Base-by-base conservation (phyloP, 2,888 invertebrate species). In the Leptinotarsa haldemani region DNA sequence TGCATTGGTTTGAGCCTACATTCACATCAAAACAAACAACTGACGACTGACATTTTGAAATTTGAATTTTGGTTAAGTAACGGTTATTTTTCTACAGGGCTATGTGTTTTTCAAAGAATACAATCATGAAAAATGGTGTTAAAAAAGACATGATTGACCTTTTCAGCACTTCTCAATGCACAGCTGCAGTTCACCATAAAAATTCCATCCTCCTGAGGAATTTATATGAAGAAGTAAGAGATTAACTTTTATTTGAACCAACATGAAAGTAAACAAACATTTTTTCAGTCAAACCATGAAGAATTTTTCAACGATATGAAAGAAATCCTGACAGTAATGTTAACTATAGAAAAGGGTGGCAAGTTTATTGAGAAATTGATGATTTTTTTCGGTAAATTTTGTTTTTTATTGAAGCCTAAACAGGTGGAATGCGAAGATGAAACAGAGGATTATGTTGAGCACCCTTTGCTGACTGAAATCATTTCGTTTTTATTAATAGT, bases 171-270 rank as follows among this genome's bases (percentile, higher is more conserved):
- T 92, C 91, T 18, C 93, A 94, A 83, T 89, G 88, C 74, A 91
- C 90, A 79, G 90, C 91, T 78, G 91, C 92, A 4, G 90, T 90
- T 78, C 93, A 94, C 84, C 91, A 91, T 77, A 91, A 90, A 82
- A 91, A 91, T 79, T 87, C 90, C 0, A 91, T 92, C 78, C 91
- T 91, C 83, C 87, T 93, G 86, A 89, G 88, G 56, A 91, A 91
- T 83, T 83, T 91, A 12, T 93, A 92, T 82, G 88, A 89, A 78
- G 90, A 90, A 88, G 94, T 93, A 87, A 85, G 84, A 81, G 68
- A 20, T 13, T 4, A 22, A 15, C 3, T 22, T 18, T 18, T 56
- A 20, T 22, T 56, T 56, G 20, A 22, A 3, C 20, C 4, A 30
- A 16, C 4, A 30, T 4, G 15, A 40, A 48, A n/a, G 18, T 18